Evolutionary conservation across 2,888 invertebrate species (phyloP).

Genomic region (Chrysolina americana): DNA sequence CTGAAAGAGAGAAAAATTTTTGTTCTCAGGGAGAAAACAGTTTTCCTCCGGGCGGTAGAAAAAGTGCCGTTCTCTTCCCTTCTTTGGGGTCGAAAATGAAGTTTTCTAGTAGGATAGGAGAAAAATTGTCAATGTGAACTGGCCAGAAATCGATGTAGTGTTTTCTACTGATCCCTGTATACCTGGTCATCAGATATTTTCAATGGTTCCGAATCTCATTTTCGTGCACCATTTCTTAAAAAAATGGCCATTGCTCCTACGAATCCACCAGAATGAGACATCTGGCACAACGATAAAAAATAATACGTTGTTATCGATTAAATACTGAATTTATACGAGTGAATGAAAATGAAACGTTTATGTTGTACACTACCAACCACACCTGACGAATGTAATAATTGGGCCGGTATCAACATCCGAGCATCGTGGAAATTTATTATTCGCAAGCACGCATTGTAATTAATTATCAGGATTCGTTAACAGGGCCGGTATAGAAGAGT

Average conservation of each 20-base stretch:
- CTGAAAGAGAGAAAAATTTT: too few species aligned
- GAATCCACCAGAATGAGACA: background rate
- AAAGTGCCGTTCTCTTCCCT: too few species aligned
- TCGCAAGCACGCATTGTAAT: constrained; percentile 41
- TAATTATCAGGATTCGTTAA: constrained; percentile 38
- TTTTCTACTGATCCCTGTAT: too few species aligned
- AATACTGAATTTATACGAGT: background rate
- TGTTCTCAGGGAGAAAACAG: too few species aligned
- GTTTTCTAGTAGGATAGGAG: too few species aligned
- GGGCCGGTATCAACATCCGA: constrained; percentile 40
- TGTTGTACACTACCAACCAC: constrained; percentile 26
- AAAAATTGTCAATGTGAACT: too few species aligned
- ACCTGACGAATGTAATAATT: constrained; percentile 44
- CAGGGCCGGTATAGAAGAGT: background rate
- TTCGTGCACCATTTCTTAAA: too few species aligned
- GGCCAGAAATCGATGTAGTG: too few species aligned
- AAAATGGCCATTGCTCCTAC: background rate
- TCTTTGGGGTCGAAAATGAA: too few species aligned
- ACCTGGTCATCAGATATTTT: too few species aligned
- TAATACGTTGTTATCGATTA: constrained; percentile 27
- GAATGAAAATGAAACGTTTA: constrained; percentile 26
- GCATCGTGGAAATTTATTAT: constrained; percentile 47
- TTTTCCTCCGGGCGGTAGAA: too few species aligned
- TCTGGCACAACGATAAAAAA: constrained; percentile 22
- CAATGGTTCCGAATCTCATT: too few species aligned